phyloP scores from a whole-genome alignment of 2,113 vertebrate species.

The Panurus biarmicus region DNA sequence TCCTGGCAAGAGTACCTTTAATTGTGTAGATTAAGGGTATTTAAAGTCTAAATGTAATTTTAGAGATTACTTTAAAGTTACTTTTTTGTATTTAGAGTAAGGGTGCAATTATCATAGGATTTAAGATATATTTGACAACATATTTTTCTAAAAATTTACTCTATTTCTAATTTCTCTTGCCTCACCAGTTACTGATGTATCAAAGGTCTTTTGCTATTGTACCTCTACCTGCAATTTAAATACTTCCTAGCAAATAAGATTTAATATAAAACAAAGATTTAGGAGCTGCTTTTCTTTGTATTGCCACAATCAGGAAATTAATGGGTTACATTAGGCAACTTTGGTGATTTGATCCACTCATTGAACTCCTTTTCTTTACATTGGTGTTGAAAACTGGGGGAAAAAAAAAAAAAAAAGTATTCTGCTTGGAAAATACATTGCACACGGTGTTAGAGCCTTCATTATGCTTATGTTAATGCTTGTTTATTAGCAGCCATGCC shows the following conservation, averaged over 20 bases:
- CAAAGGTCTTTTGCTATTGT: background rate
- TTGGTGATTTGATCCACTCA: background rate
- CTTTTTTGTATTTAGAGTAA: background rate
- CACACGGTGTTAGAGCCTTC: accelerated
- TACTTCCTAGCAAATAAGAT: background rate
- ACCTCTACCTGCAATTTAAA: background rate
- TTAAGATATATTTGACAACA: background rate
- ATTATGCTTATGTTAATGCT: accelerated
- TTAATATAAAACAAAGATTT: background rate
- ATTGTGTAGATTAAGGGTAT: background rate
- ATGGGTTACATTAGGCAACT: accelerated
- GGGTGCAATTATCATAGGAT: background rate
- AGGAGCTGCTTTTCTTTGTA: background rate
- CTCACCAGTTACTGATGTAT: background rate
- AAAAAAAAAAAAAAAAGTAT: background rate
- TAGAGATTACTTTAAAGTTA: background rate
- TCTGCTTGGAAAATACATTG: background rate
- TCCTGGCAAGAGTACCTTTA: background rate
- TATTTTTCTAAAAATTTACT: background rate
- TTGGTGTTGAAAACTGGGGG: background rate
- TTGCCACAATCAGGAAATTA: background rate
- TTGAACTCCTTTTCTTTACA: background rate
- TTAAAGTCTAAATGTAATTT: background rate
- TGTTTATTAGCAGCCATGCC: background rate
- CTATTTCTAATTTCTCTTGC: background rate